Evolutionary conservation across 2,113 vertebrate species (phyloP).

Genomic region (Laticauda colubrina): DNA sequence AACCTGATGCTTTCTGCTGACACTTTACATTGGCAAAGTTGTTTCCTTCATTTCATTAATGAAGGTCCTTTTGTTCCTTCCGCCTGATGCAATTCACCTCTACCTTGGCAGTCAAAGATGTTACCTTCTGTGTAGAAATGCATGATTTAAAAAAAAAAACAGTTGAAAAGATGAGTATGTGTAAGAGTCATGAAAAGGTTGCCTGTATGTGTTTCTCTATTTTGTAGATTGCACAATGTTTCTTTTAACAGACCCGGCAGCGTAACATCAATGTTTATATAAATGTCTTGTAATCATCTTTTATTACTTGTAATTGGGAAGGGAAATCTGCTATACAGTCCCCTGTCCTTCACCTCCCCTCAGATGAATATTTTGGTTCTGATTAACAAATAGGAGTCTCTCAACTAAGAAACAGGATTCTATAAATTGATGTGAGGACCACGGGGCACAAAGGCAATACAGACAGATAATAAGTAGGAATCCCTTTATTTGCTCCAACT

Average conservation of each 20-base stretch:
- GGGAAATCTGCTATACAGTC: not conserved
- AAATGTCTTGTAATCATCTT: conserved; percentile 30
- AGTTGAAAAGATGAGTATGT: conserved; percentile 49
- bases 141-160: conserved; percentile 20
- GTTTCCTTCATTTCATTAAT: conserved; percentile 44
- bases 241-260: conserved; percentile 20
- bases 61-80: conserved; percentile 26
- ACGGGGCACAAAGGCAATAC: too few species aligned
- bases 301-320: conserved; percentile 36
- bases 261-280: conserved; percentile 38
- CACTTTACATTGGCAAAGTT: conserved; percentile 27
- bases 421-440: not conserved
- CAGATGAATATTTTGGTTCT: too few species aligned
- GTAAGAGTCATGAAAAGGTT: conserved; percentile 36
- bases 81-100: conserved; percentile 48
- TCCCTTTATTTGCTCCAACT: too few species aligned
- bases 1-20: conserved; percentile 44
- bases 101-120: conserved; percentile 50
- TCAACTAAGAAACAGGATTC: not conserved
- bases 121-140: conserved; percentile 44
- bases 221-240: conserved; percentile 19
- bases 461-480: too few species aligned
- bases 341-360: not conserved
- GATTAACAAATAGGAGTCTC: too few species aligned
- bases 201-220: conserved; percentile 41